phyloP scores from a whole-genome alignment of 2,797 vertebrate species.

The Lophotriccus pileatus region DNA sequence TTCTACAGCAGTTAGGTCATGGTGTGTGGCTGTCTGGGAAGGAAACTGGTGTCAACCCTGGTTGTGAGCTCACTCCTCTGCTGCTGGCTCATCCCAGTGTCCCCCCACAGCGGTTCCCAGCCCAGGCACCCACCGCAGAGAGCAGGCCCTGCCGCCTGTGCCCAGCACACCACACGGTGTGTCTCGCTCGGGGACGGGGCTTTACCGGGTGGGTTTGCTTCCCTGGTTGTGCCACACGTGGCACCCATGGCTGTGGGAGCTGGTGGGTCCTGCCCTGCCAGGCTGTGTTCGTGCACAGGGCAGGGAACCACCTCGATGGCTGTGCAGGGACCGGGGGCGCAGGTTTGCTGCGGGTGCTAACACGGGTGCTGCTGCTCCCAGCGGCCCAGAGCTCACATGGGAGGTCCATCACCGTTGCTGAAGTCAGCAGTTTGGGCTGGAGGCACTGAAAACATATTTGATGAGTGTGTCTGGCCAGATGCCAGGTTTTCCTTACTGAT shows the following conservation, averaged over 20 bases:
- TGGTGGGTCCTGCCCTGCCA: background rate
- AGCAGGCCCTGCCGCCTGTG: background rate
- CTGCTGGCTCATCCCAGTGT: background rate
- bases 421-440: background rate
- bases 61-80: background rate
- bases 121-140: rapidly evolving
- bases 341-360: background rate
- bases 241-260: background rate
- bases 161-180: background rate
- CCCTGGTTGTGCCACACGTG: background rate
- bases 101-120: background rate
- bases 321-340: background rate
- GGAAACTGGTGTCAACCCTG: background rate
- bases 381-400: background rate
- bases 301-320: background rate
- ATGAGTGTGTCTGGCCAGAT: background rate
- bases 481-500: background rate
- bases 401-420: background rate
- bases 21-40: background rate
- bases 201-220: background rate
- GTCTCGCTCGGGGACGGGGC: background rate
- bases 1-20: conserved; percentile 9
- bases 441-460: background rate
- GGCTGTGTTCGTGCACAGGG: background rate
- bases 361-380: background rate